Evolutionary conservation across 1,140 invertebrate species (phyloP).

Genomic region (Drosophila serrata): DNA sequence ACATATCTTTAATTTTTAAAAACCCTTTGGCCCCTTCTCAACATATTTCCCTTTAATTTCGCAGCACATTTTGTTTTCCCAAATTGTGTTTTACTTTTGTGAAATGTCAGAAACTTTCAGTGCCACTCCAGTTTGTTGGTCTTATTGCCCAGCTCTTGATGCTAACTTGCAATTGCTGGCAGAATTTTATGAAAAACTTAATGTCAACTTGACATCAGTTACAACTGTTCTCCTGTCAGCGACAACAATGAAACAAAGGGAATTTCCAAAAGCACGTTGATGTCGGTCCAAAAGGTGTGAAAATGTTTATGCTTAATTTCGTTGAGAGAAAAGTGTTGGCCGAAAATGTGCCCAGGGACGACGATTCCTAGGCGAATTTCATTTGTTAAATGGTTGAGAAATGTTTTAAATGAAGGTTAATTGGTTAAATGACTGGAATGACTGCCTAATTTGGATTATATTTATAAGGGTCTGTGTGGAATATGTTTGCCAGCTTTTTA

Average conservation of each 20-base stretch:
- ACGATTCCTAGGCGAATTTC: neutral
- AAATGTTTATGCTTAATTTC: constrained; percentile 32
- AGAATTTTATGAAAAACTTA: constrained; percentile 54
- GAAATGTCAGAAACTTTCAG: constrained; percentile 31
- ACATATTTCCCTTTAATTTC: neutral
- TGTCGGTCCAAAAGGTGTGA: constrained; percentile 20
- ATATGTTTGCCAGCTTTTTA: constrained; percentile 25
- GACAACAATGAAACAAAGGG: constrained; percentile 7
- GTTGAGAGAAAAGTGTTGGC: constrained; percentile 3
- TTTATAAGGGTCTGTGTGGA: constrained; percentile 5
- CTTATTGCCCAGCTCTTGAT: constrained; percentile 2
- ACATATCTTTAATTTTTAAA: neutral
- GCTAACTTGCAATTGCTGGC: constrained; percentile 16
- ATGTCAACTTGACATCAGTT: constrained; percentile 63
- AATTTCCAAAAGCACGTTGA: constrained; percentile 12
- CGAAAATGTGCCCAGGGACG: neutral
- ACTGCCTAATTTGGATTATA: constrained; percentile 25
- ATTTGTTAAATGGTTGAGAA: constrained; percentile 8
- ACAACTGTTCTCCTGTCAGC: constrained; percentile 52
- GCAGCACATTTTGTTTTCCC: constrained; percentile 9
- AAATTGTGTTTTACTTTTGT: constrained; percentile 8
- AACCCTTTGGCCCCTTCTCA: neutral
- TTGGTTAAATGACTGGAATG: constrained; percentile 23
- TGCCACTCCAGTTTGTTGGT: constrained; percentile 29
- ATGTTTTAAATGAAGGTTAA: constrained; percentile 30